These are phyloP conservation scores for Alligator mississippiensis DNA, from an alignment of 2,113 vertebrate genomes.

Conservation along the genomic window DNA sequence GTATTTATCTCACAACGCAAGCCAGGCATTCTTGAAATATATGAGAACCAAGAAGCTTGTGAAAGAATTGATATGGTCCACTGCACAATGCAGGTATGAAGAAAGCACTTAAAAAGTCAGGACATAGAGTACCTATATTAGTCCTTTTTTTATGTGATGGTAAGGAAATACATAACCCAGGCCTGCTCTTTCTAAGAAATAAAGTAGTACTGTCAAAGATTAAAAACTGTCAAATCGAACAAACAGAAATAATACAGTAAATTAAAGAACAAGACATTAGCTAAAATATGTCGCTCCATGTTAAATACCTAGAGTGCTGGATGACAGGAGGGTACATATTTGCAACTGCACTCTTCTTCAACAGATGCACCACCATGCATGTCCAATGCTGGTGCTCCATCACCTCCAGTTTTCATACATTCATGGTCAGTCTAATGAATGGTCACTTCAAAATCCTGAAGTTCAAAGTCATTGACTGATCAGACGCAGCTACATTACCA, in stretches of 20 bases:
- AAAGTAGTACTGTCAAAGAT: background rate
- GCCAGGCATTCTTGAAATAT: background rate
- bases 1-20: background rate
- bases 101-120: background rate
- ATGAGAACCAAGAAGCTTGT: background rate
- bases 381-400: background rate
- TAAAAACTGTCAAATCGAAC: background rate
- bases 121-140: background rate
- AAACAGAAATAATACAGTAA: background rate
- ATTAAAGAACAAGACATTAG: background rate
- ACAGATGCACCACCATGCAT: slow-evolving; percentile 32
- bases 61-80: background rate
- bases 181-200: background rate
- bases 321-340: slow-evolving; percentile 6
- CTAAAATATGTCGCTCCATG: slow-evolving; percentile 41
- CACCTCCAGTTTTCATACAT: too few relatives aligned
- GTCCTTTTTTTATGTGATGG: background rate
- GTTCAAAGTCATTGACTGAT: slow-evolving; percentile 21
- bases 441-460: background rate
- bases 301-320: slow-evolving; percentile 19
- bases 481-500: background rate
- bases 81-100: background rate
- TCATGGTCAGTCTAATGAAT: too few relatives aligned
- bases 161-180: background rate
- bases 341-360: slow-evolving; percentile 30